Base-by-base conservation (phyloP, 2,888 invertebrate species). In the Xiphydria camelus region DNA sequence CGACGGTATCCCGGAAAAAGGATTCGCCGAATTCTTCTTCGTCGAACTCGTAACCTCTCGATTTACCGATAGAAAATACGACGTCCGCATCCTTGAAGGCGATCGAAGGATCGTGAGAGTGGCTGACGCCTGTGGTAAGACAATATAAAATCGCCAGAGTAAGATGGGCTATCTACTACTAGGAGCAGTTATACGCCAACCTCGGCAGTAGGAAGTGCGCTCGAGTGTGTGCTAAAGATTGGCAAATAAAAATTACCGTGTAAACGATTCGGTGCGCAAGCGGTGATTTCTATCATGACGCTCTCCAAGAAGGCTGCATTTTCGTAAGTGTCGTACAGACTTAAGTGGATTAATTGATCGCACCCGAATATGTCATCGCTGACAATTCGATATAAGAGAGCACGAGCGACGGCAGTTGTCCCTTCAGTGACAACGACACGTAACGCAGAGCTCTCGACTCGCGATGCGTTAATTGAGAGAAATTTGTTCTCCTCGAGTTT, bases 61-160 rank as follows among this genome's bases (percentile, higher is more conserved):
- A 50, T 15, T 29, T 41, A 2, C 61, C 61, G 7, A 62, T 49
- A 6, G 45, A 54, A 33, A 62, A 41, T 1, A 58, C 48, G 4
- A 55, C 23, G 14, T 61, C 57, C 0, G 55, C 61, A 12, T 58
- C 42, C n/a, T 45, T 49, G 36, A 61, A 62, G 9, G 54, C 49
- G 1, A 37, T 12, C 2, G 57, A 44, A 0, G 35, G 33, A 20
- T 61, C 47, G 4, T 32, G 17, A 4, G 53, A 41, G n/a, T 41
- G 46, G 9, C 3, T 31, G 1, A 61, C 39, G 2, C 41, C 60
- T 61, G 10, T 29, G 2, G 15, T 10, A 10, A 7, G 12, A 14
- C 0, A 5, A 14, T 29, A 14, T 29, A 12, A 29, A 14, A 2
- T 14, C n/a, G n/a, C n/a, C n/a, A n/a, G n/a, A n/a, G n/a, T n/a